phyloP scores from a whole-genome alignment of 2,888 invertebrate genomes.

The Pediacus dermestoides region DNA sequence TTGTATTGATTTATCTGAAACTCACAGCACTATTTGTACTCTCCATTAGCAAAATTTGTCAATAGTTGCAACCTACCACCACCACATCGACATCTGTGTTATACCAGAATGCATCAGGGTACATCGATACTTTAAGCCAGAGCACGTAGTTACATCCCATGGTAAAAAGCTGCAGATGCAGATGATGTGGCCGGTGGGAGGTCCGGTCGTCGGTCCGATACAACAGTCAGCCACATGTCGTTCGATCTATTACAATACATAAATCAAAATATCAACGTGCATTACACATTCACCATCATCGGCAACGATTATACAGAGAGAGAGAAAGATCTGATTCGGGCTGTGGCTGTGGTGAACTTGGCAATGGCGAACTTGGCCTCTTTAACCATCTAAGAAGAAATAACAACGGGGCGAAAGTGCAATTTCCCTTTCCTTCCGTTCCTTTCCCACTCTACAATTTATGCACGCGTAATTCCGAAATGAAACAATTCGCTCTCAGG shows the following conservation, averaged over 20 bases:
- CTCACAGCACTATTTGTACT: too few relatives aligned
- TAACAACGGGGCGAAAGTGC: constrained; percentile 21
- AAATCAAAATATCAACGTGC: constrained; percentile 14
- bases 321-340: too few relatives aligned
- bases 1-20: too few relatives aligned
- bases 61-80: background rate
- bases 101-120: constrained; percentile 7
- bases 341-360: too few relatives aligned
- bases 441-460: constrained; percentile 17
- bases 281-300: constrained; percentile 8
- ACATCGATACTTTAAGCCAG: too few relatives aligned
- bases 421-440: constrained; percentile 21
- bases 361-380: constrained; percentile 35
- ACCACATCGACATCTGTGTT: constrained; percentile 4
- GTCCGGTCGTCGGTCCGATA: constrained; percentile 11
- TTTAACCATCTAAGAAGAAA: constrained; percentile 27
- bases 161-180: constrained; percentile 17
- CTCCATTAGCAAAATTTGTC: background rate
- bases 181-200: constrained; percentile 15
- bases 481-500: constrained; percentile 11
- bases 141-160: constrained; percentile 13
- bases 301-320: too few relatives aligned
- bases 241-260: constrained; percentile 15
- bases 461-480: constrained; percentile 16
- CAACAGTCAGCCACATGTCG: constrained; percentile 14